Evolutionary conservation across 2,113 vertebrate species (phyloP).

Genomic region (Chinchilla lanigera): DNA sequence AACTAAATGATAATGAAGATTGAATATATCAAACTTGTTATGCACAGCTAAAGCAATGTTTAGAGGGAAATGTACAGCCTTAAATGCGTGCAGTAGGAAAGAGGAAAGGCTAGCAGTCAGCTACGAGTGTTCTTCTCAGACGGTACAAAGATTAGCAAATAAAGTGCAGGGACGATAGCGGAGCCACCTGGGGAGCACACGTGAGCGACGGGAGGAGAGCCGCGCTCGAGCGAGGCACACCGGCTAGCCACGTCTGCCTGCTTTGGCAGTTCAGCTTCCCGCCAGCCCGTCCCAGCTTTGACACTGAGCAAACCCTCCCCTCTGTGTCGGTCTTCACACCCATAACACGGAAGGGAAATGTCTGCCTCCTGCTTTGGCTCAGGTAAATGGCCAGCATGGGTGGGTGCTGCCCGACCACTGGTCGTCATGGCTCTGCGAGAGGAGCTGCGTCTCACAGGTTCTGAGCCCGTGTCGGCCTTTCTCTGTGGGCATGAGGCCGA

Average conservation of each 20-base stretch:
- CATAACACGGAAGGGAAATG: background rate
- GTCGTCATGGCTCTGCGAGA: background rate
- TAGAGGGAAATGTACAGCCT: no score
- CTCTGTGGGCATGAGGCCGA: background rate
- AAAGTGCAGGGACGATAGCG: no score
- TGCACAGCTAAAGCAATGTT: background rate
- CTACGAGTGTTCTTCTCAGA: background rate
- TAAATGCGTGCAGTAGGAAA: background rate
- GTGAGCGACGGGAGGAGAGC: no score
- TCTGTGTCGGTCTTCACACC: background rate
- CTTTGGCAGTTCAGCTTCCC: no score
- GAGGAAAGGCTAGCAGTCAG: background rate
- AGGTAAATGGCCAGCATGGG: background rate
- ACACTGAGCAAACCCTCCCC: background rate
- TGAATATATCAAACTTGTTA: background rate
- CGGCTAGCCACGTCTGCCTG: no score
- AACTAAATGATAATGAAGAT: slow-evolving; percentile 3
- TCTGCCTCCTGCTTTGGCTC: background rate
- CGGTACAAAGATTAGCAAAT: no score
- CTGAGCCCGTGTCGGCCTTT: background rate
- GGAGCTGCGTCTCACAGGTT: background rate
- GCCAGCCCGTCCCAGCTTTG: no score
- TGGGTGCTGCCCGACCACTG: background rate
- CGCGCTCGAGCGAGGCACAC: no score
- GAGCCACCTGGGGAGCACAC: no score